Conservation (phyloP, 37 sponge, comb jelly and placozoan genomes). For the Axinella damicornis region DNA sequence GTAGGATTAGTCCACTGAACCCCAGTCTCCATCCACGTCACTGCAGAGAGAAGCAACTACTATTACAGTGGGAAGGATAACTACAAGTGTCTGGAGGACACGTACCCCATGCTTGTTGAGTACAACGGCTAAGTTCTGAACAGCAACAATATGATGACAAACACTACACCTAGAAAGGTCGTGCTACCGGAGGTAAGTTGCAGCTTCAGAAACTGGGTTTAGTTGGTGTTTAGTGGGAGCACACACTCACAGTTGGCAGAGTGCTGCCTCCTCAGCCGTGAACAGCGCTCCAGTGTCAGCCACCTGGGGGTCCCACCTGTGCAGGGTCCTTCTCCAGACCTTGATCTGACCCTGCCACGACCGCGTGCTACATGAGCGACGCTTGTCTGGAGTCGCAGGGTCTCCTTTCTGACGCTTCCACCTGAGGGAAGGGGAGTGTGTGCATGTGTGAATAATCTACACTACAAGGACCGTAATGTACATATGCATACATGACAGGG, state of each 20-base stretch:
- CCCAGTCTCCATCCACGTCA: too few species aligned
- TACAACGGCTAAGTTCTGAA: too few species aligned
- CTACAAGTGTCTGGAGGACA: too few species aligned
- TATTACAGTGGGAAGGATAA: too few species aligned
- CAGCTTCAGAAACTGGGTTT: too few species aligned
- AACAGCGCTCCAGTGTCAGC: slow-evolving; percentile 14
- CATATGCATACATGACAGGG: neutral
- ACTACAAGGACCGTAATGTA: neutral
- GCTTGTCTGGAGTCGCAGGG: slow-evolving; percentile 92
- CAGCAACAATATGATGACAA: too few species aligned
- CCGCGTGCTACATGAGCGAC: slow-evolving; percentile 72
- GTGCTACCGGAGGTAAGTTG: too few species aligned
- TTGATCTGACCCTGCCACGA: slow-evolving; percentile 88
- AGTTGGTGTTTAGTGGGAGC: too few species aligned
- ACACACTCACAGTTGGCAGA: slow-evolving; percentile 64
- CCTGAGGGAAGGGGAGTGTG: slow-evolving; percentile 22
- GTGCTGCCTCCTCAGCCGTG: slow-evolving; percentile 49
- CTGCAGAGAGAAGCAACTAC: too few species aligned
- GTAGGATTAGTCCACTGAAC: too few species aligned
- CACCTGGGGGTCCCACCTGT: slow-evolving; percentile 73
- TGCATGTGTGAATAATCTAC: neutral
- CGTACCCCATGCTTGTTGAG: too few species aligned
- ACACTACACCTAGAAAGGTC: too few species aligned
- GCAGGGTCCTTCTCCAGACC: slow-evolving; percentile 83
- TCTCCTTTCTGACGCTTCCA: slow-evolving; percentile 56